Base-by-base conservation (phyloP, 2,113 vertebrate genomes). In the Nothobranchius furzeri region DNA sequence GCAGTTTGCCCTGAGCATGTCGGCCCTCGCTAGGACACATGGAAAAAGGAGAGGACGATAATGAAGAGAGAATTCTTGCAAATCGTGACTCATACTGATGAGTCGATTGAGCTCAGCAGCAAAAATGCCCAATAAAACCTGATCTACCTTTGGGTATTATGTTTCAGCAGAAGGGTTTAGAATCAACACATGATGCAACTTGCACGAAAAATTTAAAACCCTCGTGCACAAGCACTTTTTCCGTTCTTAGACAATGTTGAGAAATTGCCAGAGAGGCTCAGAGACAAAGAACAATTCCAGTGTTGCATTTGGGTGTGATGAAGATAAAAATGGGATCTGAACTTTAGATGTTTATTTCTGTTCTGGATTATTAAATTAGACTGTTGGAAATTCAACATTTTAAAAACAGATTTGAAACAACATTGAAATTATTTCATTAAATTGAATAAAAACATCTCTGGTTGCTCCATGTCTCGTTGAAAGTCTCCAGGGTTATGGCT, bases 21-120 rank as follows among this genome's bases (percentile, higher is more conserved):
- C 78, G 87, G 88, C 82, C 70, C 73, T 61, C 76, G 83, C 67
- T 49, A 71, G 82, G 73, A 73, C 79, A 79, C 72, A 64, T 47
- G 80, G 87, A 88, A 86, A 68, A 80, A 70, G 56, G 54, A 65
- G 40, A 58, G 54, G 24, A 57, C 24, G 68, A 68, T 53, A 64
- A 74, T 59, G 54, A 68, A 51, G 46, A 74, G 68, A 60, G 20
- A 64, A 52, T 70, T 60, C 48, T 54, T 64, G 60, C 54, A 64
- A 81, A 76, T 58, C 47, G 12, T 65, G 65, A 58, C 62, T 77
- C 8, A 74, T 35, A 45, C 15, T 9, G 49, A 65, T 49, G 30
- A 76, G 47, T 35, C n/a, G 42, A 52, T 9, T 37, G 13, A 54
- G 12, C 40, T 50, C 35, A 67, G 24, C 3, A 60, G 37, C 46